Base-by-base conservation (phyloP, 1,140 invertebrate species). In the Pseudomyrmex gracilis region DNA sequence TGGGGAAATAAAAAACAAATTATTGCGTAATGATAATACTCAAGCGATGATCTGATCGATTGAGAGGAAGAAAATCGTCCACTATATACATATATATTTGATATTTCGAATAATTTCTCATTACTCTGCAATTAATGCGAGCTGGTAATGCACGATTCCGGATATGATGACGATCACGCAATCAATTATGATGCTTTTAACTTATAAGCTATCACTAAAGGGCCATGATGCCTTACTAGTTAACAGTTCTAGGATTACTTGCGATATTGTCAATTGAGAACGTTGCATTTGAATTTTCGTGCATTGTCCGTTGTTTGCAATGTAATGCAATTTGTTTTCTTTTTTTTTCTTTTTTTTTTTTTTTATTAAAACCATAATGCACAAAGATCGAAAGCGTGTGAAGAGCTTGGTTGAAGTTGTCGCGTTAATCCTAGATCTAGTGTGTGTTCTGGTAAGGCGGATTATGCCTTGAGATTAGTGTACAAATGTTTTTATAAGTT, bases 131-230 rank as follows among this genome's bases (percentile, higher is more conserved):
- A 58, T 70, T 22, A 15, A 61, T 24, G 1, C 34, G 17, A 22
- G 1, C 13, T n/a, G 20, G 15, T 68, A 70, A 70, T 47, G 55
- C 51, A 15, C 64, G 15, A 68, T 5, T 78, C 22, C 15, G 43
- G 43, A 58, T 47, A 70, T 70, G 15, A 55, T 17, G 10, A 55
- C n/a, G 73, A 67, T 78, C 20, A 77, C 17, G 9, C 47, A 51
- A 77, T 71, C 76, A 80, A 20, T 70, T 78, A 78, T 22, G 17
- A 76, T 76, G 34, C 34, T 22, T 58, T 49, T 58, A 80, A 53
- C 20, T 15, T 58, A 34, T 34, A 34, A 34, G 34, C 34, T 34
- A 34, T 34, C 34, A 34, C 34, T 34, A 34, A 34, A 34, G 34
- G 34, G 34, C 34, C 34, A 34, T 34, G 34, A 34, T 34, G 34